Percentiles rank a stretch among this genome's conserved stretches.
Evolutionary conservation across 2,888 invertebrate genomes (phyloP).

Genomic region (Hyposoter dolosus): DNA sequence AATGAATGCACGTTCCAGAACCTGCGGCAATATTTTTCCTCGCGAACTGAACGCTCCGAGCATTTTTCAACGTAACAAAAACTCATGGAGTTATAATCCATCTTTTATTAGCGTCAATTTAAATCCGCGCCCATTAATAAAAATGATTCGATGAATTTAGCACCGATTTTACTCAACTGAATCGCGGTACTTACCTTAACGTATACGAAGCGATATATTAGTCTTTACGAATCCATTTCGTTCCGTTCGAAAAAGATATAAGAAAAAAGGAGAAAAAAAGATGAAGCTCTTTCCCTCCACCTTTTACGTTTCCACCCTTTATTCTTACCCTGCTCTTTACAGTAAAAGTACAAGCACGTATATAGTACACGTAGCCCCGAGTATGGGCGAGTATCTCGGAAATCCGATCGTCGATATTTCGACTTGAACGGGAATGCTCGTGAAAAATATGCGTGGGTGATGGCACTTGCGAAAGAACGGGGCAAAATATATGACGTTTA

Average conservation of each 20-base stretch:
- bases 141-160: slow-evolving; percentile 1
- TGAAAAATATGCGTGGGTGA: slow-evolving; percentile 43
- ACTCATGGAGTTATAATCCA: not conserved
- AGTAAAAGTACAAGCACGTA: slow-evolving; percentile 29
- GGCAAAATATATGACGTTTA: slow-evolving; percentile 8
- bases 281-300: slow-evolving; percentile 3
- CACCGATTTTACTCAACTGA: not conserved
- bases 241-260: not conserved
- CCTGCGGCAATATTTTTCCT: not conserved
- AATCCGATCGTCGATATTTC: slow-evolving; percentile 59
- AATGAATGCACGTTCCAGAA: not conserved
- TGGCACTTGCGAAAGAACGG: not conserved
- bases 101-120: slow-evolving; percentile 23
- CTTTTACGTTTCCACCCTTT: not conserved
- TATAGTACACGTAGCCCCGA: not conserved
- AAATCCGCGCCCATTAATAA: not conserved
- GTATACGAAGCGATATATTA: slow-evolving; percentile 15
- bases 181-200: not conserved
- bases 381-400: slow-evolving; percentile 30
- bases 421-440: slow-evolving; percentile 39
- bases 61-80: not conserved
- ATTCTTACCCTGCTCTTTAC: slow-evolving; percentile 2
- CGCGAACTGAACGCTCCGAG: not conserved
- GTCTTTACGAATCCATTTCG: slow-evolving; percentile 11
- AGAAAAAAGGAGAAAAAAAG: not conserved